phyloP scores from a whole-genome alignment of 2,888 invertebrate genomes.

The Nineta flava region DNA sequence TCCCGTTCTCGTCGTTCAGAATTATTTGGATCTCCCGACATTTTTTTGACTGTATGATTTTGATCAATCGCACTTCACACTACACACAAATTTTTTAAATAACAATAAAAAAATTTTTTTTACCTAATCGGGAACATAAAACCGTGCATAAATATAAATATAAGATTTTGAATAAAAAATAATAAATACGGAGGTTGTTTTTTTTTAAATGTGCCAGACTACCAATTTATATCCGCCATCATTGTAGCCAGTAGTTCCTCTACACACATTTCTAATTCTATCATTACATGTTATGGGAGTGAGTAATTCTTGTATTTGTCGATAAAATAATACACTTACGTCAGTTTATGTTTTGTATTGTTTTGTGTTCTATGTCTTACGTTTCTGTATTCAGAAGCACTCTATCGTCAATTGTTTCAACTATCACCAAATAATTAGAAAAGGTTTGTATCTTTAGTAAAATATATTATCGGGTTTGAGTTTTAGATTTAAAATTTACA shows the following conservation, averaged over 20 bases:
- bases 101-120: background rate
- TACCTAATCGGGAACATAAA: slow-evolving; percentile 33
- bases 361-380: too few species aligned
- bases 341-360: background rate
- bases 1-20: slow-evolving; percentile 53
- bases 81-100: background rate
- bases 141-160: slow-evolving; percentile 35
- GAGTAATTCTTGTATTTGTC: background rate
- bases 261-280: background rate
- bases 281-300: background rate
- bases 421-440: too few species aligned
- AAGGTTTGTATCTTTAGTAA: too few species aligned
- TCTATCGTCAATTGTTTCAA: too few species aligned
- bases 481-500: too few species aligned
- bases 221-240: slow-evolving; percentile 5
- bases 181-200: background rate
- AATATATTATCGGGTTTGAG: too few species aligned
- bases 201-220: slow-evolving; percentile 2
- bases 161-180: background rate
- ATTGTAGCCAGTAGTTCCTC: background rate
- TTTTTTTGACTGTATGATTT: slow-evolving; percentile 6
- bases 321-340: background rate
- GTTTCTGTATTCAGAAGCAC: too few species aligned
- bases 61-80: background rate
- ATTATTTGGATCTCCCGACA: slow-evolving; percentile 26